Base-by-base conservation (phyloP, 2,113 vertebrate genomes). In the Scophthalmus maximus region DNA sequence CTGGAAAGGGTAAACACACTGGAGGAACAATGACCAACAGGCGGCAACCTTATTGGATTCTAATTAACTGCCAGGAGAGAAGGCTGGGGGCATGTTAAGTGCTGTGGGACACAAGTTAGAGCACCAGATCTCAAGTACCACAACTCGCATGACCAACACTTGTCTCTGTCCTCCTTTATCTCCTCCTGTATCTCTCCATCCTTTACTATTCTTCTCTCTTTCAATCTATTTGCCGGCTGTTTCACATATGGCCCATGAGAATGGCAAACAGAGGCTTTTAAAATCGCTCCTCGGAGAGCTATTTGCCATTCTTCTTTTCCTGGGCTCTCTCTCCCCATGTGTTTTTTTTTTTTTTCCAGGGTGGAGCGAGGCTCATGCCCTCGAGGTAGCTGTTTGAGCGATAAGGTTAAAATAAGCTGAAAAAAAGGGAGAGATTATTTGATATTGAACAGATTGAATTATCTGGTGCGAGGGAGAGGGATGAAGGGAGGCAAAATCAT, bases 1-100 rank as follows among this genome's bases (percentile, higher is more conserved):
- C 87, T 90, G 82, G 81, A 91, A 87, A 91, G 88, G 89, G 88
- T 92, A 93, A 93, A 92, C 88, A 94, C 80, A 82, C 77, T 71
- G 73, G 63, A 86, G 78, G 91, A 93, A 93, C 90, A 93, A 93
- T 92, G 88, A 90, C 86, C 81, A 84, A 87, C 90, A 92, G 91
- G 89, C 84, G 60, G 85, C 84, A 92, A 91, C 91, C 91, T 92
- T 93, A 93, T 93, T 94, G 93, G 92, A 92, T 93, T 94, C 89
- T 93, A 94, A 94, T 94, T 93, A 94, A 90, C 82, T 88, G 90
- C 88, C 87, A 83, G 78, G 83, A 89, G 89, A 91, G 87, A 90
- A 69, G 81, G 84, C 89, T 83, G 5, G 68, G 86, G 81, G 89
- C 69, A 79, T 91, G 90, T 91, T 92, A 91, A 90, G 86, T 90